phyloP scores from a whole-genome alignment of 2,888 invertebrate species.

The Cataglyphis altisquamis region DNA sequence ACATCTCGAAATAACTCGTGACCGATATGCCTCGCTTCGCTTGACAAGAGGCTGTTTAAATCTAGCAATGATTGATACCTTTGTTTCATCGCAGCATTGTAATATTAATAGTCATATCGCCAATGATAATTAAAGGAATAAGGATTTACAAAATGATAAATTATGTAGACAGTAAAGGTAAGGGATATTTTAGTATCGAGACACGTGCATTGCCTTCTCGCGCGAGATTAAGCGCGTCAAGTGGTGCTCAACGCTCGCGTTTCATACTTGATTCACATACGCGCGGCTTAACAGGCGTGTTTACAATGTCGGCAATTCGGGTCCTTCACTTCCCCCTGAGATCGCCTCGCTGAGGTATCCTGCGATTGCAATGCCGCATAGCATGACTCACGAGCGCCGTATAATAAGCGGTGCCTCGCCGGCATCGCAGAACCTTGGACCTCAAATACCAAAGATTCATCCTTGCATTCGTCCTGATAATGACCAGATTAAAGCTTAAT shows the following conservation, averaged over 20 bases:
- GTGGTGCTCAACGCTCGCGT: conserved; percentile 34
- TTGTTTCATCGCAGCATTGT: not conserved
- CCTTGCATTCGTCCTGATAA: conserved; percentile 51
- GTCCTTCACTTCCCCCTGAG: conserved; percentile 56
- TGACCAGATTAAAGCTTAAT: conserved; percentile 4
- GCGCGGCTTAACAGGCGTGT: conserved; percentile 72
- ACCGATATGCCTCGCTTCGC: not conserved
- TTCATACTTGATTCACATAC: conserved; percentile 62
- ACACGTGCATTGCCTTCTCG: conserved; percentile 5
- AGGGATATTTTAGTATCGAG: conserved; percentile 23
- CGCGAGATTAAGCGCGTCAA: conserved; percentile 62
- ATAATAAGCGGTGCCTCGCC: conserved; percentile 61
- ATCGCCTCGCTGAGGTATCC: conserved; percentile 67
- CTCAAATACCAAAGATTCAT: conserved; percentile 68
- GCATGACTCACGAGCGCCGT: conserved; percentile 66
- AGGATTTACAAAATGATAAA: conserved; percentile 10
- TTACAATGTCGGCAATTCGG: conserved; percentile 78
- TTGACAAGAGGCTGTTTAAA: not conserved
- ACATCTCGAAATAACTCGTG: not conserved
- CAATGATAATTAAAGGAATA: not conserved
- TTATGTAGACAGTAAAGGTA: conserved; percentile 6
- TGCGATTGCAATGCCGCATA: conserved; percentile 72
- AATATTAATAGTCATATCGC: not conserved
- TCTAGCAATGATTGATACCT: not conserved
- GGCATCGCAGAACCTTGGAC: conserved; percentile 50